Percentiles rank a stretch among this genome's conserved stretches.
phyloP scores from a whole-genome alignment of 2,113 vertebrate genomes.

The Epinephelus cyanopodus region DNA sequence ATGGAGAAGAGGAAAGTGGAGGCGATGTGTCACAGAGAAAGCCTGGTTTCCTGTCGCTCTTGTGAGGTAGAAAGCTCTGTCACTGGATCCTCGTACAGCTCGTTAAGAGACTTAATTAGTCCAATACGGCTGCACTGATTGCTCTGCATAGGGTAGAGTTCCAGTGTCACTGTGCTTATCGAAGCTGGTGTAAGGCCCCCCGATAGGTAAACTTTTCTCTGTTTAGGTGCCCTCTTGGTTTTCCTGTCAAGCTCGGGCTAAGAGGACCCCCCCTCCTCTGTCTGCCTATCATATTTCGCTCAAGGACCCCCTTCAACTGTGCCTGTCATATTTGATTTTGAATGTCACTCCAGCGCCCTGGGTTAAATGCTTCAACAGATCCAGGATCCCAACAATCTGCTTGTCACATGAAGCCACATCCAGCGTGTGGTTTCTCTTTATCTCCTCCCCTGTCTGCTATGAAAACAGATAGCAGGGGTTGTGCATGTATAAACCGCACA shows the following conservation, averaged over 20 bases:
- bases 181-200: conserved; percentile 3
- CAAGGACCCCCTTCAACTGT: conserved; percentile 15
- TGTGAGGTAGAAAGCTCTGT: conserved; percentile 19
- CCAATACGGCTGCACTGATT: conserved; percentile 61
- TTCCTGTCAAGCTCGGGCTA: conserved; percentile 24
- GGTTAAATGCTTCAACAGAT: conserved; percentile 47
- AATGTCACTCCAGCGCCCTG: conserved; percentile 41
- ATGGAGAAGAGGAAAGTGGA: conserved; percentile 15
- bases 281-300: conserved; percentile 36
- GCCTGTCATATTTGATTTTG: conserved; percentile 53
- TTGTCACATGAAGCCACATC: conserved; percentile 54
- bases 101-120: conserved; percentile 65
- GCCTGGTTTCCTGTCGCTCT: background rate
- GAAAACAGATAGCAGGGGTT: conserved; percentile 27
- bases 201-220: background rate
- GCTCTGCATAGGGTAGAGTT: conserved; percentile 19
- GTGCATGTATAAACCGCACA: conserved; percentile 23
- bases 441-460: conserved; percentile 23
- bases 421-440: conserved; percentile 21
- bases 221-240: conserved; percentile 25
- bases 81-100: conserved; percentile 36
- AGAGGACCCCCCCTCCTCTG: conserved; percentile 13
- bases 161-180: conserved; percentile 18
- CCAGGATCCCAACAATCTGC: conserved; percentile 32
- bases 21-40: background rate